Percentiles rank a stretch among this genome's conserved stretches.
Evolutionary conservation across 2,888 invertebrate species (phyloP).

Genomic region (Bombylius major): DNA sequence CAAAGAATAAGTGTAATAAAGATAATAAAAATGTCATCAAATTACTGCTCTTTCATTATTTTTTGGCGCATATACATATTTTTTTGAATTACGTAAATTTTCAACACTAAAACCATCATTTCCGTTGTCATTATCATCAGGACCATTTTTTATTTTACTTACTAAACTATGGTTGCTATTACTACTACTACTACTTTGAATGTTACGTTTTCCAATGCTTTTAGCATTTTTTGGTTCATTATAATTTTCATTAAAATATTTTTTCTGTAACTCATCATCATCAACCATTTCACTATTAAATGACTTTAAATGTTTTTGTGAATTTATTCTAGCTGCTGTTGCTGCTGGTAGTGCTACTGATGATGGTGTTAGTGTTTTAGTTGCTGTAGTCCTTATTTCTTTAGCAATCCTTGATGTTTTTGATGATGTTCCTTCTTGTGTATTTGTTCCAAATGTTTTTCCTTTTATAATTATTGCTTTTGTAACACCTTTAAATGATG

Average conservation of each 20-base stretch:
- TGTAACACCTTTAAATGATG: no score
- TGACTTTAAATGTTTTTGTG: conserved; percentile 27
- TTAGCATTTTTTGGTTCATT: neutral
- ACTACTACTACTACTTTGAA: no score
- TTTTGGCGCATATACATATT: conserved; percentile 8
- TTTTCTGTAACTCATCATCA: conserved; percentile 24
- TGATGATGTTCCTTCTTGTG: no score
- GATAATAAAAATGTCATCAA: conserved; percentile 1
- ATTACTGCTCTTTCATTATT: conserved; percentile 12
- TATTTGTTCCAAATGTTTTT: no score
- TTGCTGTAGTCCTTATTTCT: no score
- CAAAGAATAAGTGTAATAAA: no score
- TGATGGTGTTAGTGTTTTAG: no score
- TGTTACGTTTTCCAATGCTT: neutral
- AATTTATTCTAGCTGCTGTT: neutral
- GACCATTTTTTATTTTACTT: neutral
- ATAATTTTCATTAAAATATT: conserved; percentile 3
- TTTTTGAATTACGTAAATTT: conserved; percentile 8
- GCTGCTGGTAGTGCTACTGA: no score
- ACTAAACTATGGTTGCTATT: neutral
- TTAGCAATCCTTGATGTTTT: no score
- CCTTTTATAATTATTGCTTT: no score
- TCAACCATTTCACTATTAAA: conserved; percentile 26
- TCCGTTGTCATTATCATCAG: neutral
- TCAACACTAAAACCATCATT: neutral